Conservation (phyloP, 1,140 invertebrate genomes). For the Diachasmimorpha longicaudata region DNA sequence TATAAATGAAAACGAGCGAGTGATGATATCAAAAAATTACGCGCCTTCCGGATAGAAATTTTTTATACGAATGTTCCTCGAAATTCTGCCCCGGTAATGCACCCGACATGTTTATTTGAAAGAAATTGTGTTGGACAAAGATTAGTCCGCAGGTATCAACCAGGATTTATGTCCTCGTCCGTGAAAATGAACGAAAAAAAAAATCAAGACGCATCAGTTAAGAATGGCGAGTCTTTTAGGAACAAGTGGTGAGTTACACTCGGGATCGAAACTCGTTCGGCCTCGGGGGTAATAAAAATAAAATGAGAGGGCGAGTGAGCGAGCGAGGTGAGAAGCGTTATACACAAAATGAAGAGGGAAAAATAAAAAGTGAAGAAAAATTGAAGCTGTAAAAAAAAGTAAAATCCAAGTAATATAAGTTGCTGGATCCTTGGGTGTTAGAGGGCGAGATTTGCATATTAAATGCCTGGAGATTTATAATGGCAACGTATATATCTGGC, state of each 20-base stretch:
- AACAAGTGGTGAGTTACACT: conserved; percentile 43
- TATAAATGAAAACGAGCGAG: background rate
- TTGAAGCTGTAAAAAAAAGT: background rate
- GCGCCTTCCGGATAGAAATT: background rate
- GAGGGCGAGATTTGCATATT: conserved; percentile 58
- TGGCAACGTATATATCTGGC: conserved; percentile 30
- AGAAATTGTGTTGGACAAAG: too few species aligned
- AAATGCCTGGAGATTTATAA: conserved; percentile 63
- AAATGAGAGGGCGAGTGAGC: background rate
- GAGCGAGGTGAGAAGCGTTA: conserved; percentile 19
- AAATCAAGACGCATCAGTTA: conserved; percentile 10
- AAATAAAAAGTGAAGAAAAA: conserved; percentile 25
- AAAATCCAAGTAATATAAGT: conserved; percentile 19
- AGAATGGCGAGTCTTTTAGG: conserved; percentile 4
- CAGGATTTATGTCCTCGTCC: background rate
- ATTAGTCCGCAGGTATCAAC: background rate
- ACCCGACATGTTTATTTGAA: background rate
- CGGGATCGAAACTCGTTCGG: conserved; percentile 51
- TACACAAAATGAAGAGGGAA: conserved; percentile 17
- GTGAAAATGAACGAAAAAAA: background rate
- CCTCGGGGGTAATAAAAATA: conserved; percentile 19
- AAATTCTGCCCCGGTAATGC: too few species aligned
- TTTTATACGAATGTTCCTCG: too few species aligned
- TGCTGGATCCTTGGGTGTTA: conserved; percentile 14
- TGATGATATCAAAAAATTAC: background rate